phyloP scores from a whole-genome alignment of 2,113 vertebrate genomes.

The Onychorhynchus coronatus region DNA sequence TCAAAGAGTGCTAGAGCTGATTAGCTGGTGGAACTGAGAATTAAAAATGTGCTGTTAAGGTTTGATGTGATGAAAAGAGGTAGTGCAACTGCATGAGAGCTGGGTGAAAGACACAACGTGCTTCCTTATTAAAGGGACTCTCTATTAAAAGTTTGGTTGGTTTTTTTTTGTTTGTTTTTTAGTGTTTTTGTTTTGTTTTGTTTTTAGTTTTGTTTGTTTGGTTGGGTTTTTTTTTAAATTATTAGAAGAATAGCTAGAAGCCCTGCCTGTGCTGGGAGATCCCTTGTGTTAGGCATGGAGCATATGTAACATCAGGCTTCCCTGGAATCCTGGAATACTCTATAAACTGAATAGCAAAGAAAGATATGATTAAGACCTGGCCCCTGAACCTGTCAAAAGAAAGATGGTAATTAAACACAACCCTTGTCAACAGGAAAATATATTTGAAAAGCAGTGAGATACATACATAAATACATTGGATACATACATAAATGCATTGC shows the following conservation, averaged over 20 bases:
- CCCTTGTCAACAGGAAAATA: not conserved
- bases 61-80: not conserved
- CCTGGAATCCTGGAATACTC: not conserved
- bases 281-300: not conserved
- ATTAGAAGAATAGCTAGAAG: not conserved
- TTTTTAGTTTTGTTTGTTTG: not conserved
- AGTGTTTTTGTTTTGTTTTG: no score
- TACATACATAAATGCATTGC: not conserved
- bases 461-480: not conserved
- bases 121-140: not conserved
- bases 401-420: not conserved
- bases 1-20: not conserved
- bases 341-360: not conserved
- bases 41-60: rapidly evolving
- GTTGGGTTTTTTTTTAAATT: no score
- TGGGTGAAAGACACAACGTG: rapidly evolving
- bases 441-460: not conserved
- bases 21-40: not conserved
- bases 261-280: not conserved
- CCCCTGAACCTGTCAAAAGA: not conserved
- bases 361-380: not conserved
- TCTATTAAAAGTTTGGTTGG: not conserved
- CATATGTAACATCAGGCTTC: rapidly evolving
- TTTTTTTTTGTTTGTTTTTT: not conserved
- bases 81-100: not conserved